Evolutionary conservation across 2,797 vertebrate genomes (phyloP).

Genomic region (Diceros bicornis): DNA sequence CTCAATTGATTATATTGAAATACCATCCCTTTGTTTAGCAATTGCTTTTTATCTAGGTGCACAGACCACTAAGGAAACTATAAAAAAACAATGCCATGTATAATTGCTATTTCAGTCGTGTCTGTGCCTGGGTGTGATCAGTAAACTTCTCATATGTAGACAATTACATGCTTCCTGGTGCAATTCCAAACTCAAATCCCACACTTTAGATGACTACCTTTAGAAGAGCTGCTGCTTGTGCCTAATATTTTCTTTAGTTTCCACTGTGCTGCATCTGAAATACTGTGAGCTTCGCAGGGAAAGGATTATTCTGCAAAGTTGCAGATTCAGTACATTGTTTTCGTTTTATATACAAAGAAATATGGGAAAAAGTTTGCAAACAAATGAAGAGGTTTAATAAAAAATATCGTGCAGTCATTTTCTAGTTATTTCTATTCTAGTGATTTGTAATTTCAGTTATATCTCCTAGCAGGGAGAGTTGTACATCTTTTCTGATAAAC

Average conservation of each 20-base stretch:
- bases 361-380: not conserved
- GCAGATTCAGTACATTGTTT: not conserved
- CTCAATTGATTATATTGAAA: not conserved
- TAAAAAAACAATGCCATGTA: not conserved
- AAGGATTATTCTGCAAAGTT: not conserved
- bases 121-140: not conserved
- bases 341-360: slow-evolving; percentile 49
- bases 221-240: not conserved
- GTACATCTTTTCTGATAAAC: not conserved
- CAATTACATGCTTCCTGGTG: not conserved
- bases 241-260: not conserved
- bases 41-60: not conserved
- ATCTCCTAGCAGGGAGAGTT: not conserved
- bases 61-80: not conserved
- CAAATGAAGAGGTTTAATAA: slow-evolving; percentile 18
- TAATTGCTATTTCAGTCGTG: not conserved
- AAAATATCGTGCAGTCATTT: not conserved
- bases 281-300: not conserved
- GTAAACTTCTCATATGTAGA: not conserved
- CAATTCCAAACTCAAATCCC: not conserved
- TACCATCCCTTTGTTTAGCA: not conserved
- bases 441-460: not conserved
- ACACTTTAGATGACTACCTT: not conserved
- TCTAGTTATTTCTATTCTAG: not conserved
- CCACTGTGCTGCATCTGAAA: not conserved